phyloP scores from a whole-genome alignment of 1,140 invertebrate species.

The Drosophila baimaii region DNA sequence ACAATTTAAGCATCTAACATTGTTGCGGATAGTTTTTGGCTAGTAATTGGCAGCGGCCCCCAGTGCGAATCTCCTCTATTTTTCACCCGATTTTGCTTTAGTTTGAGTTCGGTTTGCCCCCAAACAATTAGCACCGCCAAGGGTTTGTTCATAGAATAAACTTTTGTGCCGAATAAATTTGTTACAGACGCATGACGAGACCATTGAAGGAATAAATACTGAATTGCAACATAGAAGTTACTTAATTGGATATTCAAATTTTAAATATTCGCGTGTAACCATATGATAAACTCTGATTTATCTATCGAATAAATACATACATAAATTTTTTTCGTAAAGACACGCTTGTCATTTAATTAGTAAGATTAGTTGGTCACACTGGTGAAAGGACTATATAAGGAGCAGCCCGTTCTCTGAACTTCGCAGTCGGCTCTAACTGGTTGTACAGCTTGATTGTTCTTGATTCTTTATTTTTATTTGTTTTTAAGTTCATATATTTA shows the following conservation, averaged over 20 bases:
- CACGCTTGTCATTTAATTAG: too few relatives aligned
- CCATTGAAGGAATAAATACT: neutral
- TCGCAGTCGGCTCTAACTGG: too few relatives aligned
- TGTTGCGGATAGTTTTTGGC: slow-evolving; percentile 61
- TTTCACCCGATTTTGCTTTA: slow-evolving; percentile 38
- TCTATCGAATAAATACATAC: too few relatives aligned
- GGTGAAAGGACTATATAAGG: too few relatives aligned
- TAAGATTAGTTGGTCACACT: too few relatives aligned
- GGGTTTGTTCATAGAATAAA: slow-evolving; percentile 14
- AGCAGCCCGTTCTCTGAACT: too few relatives aligned
- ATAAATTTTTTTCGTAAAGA: too few relatives aligned
- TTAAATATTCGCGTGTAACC: neutral
- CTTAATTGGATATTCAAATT: neutral
- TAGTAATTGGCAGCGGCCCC: slow-evolving; percentile 36
- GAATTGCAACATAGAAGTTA: neutral
- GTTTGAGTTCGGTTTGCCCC: neutral
- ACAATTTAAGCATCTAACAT: slow-evolving; percentile 54
- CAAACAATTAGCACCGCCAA: slow-evolving; percentile 24
- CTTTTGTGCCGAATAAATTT: neutral
- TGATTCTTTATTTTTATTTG: too few relatives aligned
- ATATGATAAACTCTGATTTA: too few relatives aligned
- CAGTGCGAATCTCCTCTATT: slow-evolving; percentile 15
- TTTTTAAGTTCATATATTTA: too few relatives aligned
- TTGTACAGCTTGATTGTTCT: too few relatives aligned
- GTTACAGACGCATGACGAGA: neutral